Evolutionary conservation across 2,888 invertebrate species (phyloP), one percentile per base, ranked within the genome.

Genomic region (Charanyca ferruginea): DNA sequence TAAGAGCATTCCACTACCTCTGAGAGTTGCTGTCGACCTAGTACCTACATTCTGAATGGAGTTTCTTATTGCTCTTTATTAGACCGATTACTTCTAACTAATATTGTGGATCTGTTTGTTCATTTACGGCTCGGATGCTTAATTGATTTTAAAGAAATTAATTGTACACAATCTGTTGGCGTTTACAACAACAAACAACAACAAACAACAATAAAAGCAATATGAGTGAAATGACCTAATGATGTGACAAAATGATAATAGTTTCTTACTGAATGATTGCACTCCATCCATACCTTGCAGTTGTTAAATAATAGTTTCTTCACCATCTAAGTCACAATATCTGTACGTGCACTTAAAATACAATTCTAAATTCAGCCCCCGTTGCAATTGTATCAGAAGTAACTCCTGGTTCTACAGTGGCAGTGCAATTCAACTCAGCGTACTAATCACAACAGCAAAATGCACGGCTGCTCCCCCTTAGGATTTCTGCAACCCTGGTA

Each of bases 1-100:
- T 64, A 77, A 63, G 64, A 66, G 41, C 47, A 54, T 66, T 71
- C 45, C 53, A 22, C 55, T 49, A 64, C 70, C 64, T 53, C 55
- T 11, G 20, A 35, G 69, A 8, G 52, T 51, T 66, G 44, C 66
- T 66, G 68, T 18, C 32, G 47, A 52, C 66, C 68, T 65, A 23
- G 59, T 77, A 66, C 16, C 38, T 11, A 32, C 57, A 54, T 23
- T 59, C 22, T 49, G 16, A 61, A 47, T 41, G 8, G 23, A 70
- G 48, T 51, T 42, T 65, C 44, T 62, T 45, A 75, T 25, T 75
- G 48, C 64, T 65, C 55, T 63, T 69, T 22, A 60, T 68, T 57
- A 69, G 13, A 57, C 11, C 16, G 41, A 73, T 67, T 25, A 48
- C 49, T 41, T 38, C 4, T 35, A 49, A 47, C 9, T 28, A 11